Base-by-base conservation (phyloP, 2,888 invertebrate species). In the Lypha dubia region DNA sequence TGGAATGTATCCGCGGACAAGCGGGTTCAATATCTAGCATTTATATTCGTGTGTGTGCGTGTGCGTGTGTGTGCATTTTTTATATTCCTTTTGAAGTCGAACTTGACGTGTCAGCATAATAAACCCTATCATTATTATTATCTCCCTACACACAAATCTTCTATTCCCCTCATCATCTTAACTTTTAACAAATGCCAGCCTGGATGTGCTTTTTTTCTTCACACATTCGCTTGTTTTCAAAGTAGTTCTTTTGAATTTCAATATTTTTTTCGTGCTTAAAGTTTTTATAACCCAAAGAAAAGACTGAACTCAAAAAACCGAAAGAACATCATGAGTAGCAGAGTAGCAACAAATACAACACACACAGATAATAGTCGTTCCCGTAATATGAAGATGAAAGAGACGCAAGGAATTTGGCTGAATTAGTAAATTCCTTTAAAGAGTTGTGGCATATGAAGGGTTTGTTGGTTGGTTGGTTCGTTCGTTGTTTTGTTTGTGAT, bases 401-500 rank as follows among this genome's bases (percentile, higher is more conserved):
- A 58, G 71, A 63, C 32, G 68, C 32, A 71, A 70, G 77, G 84
- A 81, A 84, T 84, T 84, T 84, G 70, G 84, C 77, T 84, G 77
- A 84, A 81, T 84, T 81, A 81, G 84, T 81, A 46, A 84, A 84
- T 84, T 84, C 84, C 81, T 81, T 81, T 65, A 74, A 84, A 80
- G 74, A 84, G 77, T 70, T 84, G 24, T 35, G 15, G 35, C 53
- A 28, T 28, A 63, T 32, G 41, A 51, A 68, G 53, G 56, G 68
- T 62, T 63, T 15, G 38, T 22, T 24, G 74, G 68, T n/a, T 44
- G 49, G 17, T 44, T 58, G 56, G 46, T 68, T 7, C n/a, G 38
- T 22, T 24, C 67, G 68, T n/a, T 44, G 49, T n/a, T 44, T 58
- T 46, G 46, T 68, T 7, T 22, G 58, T 35, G 60, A 15, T 53